Evolutionary conservation across 1,140 invertebrate genomes (phyloP).

Genomic region (Tetranychus urticae): DNA sequence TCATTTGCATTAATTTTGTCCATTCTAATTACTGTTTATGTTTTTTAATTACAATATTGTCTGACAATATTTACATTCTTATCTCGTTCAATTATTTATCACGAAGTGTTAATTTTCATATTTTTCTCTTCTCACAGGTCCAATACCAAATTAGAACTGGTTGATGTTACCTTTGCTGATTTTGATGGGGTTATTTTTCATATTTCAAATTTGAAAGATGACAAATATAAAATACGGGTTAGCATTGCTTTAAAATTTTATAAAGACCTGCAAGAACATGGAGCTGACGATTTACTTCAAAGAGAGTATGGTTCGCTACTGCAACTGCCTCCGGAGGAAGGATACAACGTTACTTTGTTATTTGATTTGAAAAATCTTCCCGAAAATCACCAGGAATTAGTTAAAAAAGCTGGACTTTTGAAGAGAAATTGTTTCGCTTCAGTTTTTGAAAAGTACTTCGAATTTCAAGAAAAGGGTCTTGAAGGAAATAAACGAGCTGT

Average conservation of each 20-base stretch:
- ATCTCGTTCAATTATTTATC: not conserved
- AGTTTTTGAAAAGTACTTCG: conserved; percentile 98
- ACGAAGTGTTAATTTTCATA: too few relatives aligned
- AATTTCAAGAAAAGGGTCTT: conserved; percentile 77
- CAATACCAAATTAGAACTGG: conserved; percentile 56
- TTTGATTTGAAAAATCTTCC: conserved; percentile 83
- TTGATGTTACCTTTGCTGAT: conserved; percentile 71
- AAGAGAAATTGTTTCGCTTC: conserved; percentile 98
- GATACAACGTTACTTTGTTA: conserved; percentile 81
- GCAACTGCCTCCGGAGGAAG: conserved; percentile 48
- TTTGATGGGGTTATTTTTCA: conserved; percentile 98
- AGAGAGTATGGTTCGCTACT: conserved; percentile 65
- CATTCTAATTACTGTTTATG: not conserved
- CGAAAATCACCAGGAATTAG: conserved; percentile 51
- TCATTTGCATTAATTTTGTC: not conserved
- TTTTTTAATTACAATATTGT: not conserved
- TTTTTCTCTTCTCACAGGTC: not conserved
- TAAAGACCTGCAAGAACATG: conserved; percentile 90
- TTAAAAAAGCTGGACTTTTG: conserved; percentile 75
- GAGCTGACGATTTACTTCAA: conserved; percentile 83
- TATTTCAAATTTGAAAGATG: conserved; percentile 83
- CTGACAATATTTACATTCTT: not conserved
- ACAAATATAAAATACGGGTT: conserved; percentile 80
- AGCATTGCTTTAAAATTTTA: conserved; percentile 98
- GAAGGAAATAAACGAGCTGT: conserved; percentile 79